phyloP scores from a whole-genome alignment of 1,140 invertebrate genomes.

The Megathymus violae region DNA sequence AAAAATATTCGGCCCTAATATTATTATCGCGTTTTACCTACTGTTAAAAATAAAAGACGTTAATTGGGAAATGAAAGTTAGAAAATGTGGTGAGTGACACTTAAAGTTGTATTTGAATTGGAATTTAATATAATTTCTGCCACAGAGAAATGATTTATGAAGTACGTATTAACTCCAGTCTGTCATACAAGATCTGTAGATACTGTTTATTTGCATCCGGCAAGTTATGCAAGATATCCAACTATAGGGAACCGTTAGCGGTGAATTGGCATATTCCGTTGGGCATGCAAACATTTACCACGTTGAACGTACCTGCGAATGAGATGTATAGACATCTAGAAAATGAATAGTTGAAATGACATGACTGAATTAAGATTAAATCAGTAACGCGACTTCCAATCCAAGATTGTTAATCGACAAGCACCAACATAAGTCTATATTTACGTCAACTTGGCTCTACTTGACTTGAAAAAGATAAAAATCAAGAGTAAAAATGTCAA shows the following conservation, averaged over 20 bases:
- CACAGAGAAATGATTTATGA: slow-evolving; percentile 31
- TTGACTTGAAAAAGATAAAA: too few relatives aligned
- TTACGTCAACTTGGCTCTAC: too few relatives aligned
- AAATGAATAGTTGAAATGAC: slow-evolving; percentile 5
- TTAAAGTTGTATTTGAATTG: slow-evolving; percentile 21
- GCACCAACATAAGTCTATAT: too few relatives aligned
- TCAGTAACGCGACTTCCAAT: slow-evolving; percentile 13
- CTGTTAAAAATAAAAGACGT: slow-evolving; percentile 3
- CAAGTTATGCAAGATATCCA: slow-evolving; percentile 34
- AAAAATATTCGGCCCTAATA: too few relatives aligned
- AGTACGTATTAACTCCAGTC: slow-evolving; percentile 30
- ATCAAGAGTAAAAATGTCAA: too few relatives aligned
- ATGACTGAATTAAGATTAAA: slow-evolving; percentile 22
- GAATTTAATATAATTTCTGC: slow-evolving; percentile 31
- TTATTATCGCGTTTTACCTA: too few relatives aligned
- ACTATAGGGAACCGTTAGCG: slow-evolving; percentile 24
- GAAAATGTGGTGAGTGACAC: slow-evolving; percentile 2
- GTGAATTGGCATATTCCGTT: slow-evolving; percentile 35
- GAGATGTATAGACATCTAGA: slow-evolving; percentile 20
- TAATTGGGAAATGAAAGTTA: too few relatives aligned
- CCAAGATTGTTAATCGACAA: slow-evolving; percentile 19
- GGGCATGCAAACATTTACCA: slow-evolving; percentile 34
- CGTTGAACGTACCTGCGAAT: slow-evolving; percentile 12
- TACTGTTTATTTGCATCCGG: slow-evolving; percentile 35
- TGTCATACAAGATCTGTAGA: slow-evolving; percentile 42